These are phyloP conservation scores for Gadopsis bispinosus DNA, from an alignment of 2,797 vertebrate genomes.

Conservation along the genomic window DNA sequence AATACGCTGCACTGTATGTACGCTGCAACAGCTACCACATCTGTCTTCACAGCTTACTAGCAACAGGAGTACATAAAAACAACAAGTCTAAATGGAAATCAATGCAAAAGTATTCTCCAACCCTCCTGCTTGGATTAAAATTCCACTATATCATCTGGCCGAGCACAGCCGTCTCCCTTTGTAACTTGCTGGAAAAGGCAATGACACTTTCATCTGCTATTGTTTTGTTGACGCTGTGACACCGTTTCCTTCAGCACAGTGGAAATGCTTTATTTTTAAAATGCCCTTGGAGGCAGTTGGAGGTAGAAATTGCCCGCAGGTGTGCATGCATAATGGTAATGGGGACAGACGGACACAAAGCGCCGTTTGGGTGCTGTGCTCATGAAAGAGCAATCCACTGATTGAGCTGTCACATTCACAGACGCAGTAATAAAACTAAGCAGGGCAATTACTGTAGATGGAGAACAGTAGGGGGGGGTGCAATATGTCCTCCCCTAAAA, in stretches of 20 bases:
- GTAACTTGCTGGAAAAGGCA: constrained; percentile 29
- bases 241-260: constrained; percentile 31
- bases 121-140: constrained; percentile 14
- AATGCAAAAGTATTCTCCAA: not conserved
- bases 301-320: constrained; percentile 80
- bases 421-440: constrained; percentile 82
- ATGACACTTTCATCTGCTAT: constrained; percentile 39
- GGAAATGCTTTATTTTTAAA: constrained; percentile 67
- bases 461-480: constrained; percentile 55
- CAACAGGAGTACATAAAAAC: not conserved
- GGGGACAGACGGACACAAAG: constrained; percentile 78
- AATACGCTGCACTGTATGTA: not conserved
- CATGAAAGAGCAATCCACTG: constrained; percentile 76
- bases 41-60: not conserved
- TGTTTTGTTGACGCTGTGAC: constrained; percentile 41
- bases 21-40: not conserved
- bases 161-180: constrained; percentile 29
- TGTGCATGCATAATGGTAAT: constrained; percentile 73
- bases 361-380: constrained; percentile 76
- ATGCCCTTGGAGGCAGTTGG: constrained; percentile 73
- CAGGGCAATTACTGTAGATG: constrained; percentile 82
- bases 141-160: not conserved
- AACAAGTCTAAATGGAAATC: constrained; percentile 21
- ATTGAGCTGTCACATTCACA: constrained; percentile 81
- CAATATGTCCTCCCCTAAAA: constrained; percentile 70